Conservation (phyloP, 2,113 vertebrate genomes). For the Pachypanchax playfairii region DNA sequence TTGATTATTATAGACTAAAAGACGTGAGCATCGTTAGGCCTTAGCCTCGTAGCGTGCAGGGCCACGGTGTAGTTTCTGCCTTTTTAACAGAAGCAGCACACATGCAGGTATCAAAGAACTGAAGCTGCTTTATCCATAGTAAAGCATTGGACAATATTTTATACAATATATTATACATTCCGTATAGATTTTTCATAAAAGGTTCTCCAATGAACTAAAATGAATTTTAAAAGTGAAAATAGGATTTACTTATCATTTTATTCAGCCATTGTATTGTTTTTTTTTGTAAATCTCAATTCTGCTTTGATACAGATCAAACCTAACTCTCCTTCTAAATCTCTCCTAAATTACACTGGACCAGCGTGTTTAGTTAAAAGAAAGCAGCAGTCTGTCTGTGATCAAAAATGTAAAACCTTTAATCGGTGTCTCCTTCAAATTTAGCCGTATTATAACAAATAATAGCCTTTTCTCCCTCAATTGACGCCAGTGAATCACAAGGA, state of each 20-base stretch:
- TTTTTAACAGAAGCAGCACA: too few relatives aligned
- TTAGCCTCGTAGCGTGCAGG: too few relatives aligned
- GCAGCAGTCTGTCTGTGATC: slow-evolving; percentile 37
- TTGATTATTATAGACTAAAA: too few relatives aligned
- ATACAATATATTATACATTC: too few relatives aligned
- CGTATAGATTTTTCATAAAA: too few relatives aligned
- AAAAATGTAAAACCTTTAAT: slow-evolving; percentile 48
- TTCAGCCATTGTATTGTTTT: neutral
- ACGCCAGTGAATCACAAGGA: slow-evolving; percentile 43
- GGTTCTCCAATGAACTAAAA: too few relatives aligned
- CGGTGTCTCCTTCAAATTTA: slow-evolving; percentile 28
- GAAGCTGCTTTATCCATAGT: too few relatives aligned
- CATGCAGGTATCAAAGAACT: too few relatives aligned
- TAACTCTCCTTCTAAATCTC: neutral
- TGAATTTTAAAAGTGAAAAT: neutral
- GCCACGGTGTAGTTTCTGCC: too few relatives aligned
- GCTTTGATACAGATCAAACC: slow-evolving; percentile 15
- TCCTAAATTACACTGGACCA: slow-evolving; percentile 6
- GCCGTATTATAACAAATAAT: slow-evolving; percentile 50
- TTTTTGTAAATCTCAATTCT: neutral
- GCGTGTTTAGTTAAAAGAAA: slow-evolving; percentile 32
- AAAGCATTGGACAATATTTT: too few relatives aligned
- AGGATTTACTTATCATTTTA: neutral
- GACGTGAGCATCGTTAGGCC: too few relatives aligned
- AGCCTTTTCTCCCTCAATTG: slow-evolving; percentile 13